Percentiles rank a stretch among this genome's conserved stretches.
These are phyloP conservation scores for Macquaria australasica DNA, from an alignment of 2,113 vertebrate species.

Conservation along the genomic window DNA sequence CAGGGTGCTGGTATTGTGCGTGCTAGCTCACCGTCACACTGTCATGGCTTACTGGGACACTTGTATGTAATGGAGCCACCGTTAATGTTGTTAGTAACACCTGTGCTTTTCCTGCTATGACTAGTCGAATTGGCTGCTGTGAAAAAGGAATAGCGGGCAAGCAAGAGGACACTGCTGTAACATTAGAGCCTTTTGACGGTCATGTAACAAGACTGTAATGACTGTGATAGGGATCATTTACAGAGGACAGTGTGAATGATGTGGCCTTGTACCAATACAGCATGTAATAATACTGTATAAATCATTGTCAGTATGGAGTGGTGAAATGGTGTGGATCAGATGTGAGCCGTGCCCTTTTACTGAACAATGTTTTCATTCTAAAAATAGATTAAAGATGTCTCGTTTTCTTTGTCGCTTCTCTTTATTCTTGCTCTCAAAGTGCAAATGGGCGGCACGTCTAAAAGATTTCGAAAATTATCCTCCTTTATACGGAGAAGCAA, in stretches of 20 bases:
- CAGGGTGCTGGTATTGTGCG: neutral
- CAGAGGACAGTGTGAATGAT: constrained; percentile 2
- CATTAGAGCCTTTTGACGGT: neutral
- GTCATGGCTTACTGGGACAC: neutral
- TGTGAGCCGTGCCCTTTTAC: constrained; percentile 22
- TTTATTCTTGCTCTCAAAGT: constrained; percentile 35
- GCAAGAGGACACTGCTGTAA: neutral
- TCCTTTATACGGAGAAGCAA: constrained; percentile 5
- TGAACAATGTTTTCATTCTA: constrained; percentile 19
- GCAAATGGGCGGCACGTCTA: constrained; percentile 19
- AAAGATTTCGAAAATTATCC: constrained; percentile 25
- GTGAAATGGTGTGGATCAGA: neutral
- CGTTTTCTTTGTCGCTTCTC: constrained; percentile 12
- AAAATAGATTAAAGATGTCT: constrained; percentile 52
- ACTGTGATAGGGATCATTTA: neutral
- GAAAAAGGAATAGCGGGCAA: neutral
- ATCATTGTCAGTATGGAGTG: neutral
- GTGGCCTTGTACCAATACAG: neutral
- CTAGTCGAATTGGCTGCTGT: neutral
- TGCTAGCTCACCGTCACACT: neutral
- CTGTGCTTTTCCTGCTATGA: neutral
- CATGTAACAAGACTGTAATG: constrained; percentile 8
- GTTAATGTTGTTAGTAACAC: neutral
- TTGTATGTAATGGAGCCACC: neutral
- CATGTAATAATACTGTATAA: neutral